Evolutionary conservation across 2,113 vertebrate genomes (phyloP).

Genomic region (Neoarius graeffei): DNA sequence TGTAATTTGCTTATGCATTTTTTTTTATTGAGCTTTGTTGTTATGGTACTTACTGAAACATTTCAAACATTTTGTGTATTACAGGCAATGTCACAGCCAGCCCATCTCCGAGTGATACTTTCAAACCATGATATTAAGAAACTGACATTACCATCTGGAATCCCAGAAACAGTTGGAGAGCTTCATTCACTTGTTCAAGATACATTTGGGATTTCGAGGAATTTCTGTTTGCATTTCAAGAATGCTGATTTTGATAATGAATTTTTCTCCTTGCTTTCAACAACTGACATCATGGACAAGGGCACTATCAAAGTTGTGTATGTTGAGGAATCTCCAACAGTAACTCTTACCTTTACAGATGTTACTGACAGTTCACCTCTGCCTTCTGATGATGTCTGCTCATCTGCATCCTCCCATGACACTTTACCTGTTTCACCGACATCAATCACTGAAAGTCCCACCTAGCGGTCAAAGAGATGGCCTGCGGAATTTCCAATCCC

Average conservation of each 20-base stretch:
- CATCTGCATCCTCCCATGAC: conserved; percentile 10
- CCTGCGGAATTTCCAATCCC: background rate
- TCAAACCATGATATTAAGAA: background rate
- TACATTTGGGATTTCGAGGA: conserved; percentile 12
- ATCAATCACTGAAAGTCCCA: conserved; percentile 10
- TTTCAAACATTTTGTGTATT: background rate
- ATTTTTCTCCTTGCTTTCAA: conserved; percentile 7
- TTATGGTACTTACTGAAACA: too few species aligned
- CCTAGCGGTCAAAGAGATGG: conserved; percentile 5
- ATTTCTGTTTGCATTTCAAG: conserved; percentile 25
- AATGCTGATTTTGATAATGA: conserved; percentile 20
- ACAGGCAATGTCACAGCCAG: too few species aligned
- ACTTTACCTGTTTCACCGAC: background rate
- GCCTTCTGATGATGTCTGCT: background rate
- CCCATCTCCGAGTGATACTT: too few species aligned
- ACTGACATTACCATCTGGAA: background rate
- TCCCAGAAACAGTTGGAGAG: background rate
- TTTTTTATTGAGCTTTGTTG: too few species aligned
- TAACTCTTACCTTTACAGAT: background rate
- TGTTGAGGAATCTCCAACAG: background rate
- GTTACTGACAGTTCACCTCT: background rate
- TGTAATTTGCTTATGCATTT: too few species aligned
- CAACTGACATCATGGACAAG: conserved; percentile 27
- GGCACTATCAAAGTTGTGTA: background rate
- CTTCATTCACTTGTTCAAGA: background rate